Base-by-base conservation (phyloP, 1,140 invertebrate genomes). In the Sarcophaga peregrina region DNA sequence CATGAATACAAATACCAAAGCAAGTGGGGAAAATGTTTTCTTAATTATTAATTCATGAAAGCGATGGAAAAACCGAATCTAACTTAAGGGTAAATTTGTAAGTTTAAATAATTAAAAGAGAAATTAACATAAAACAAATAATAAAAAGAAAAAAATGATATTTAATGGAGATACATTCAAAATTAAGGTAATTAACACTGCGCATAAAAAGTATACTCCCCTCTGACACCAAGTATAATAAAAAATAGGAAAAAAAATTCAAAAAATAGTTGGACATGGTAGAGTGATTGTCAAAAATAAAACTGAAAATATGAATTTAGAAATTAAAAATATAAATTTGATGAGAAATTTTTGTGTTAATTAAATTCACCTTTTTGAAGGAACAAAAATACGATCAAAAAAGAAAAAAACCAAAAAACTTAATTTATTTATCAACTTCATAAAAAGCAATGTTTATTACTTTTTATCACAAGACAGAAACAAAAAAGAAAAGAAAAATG, bases 51-150 rank as follows among this genome's bases (percentile, higher is more conserved):
- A 37, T 37, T 37, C 25, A 37, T 37, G 25, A 37, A 37, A 37
- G 25, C 25, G 25, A 37, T n/a, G 4, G 25, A 37, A 37, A 37
- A 37, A 37, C 25, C 1, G 4, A 37, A 37, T 4, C 1, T 68
- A 8, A 68, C 62, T 68, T 68, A 68, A 68, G 62, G 62, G 62
- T 25, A 1, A 62, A 15, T 68, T 68, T 25, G 8, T 25, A 68
- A 58, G n/a, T 58, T 58, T n/a, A 3, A 9, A 52, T 52, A 52
- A 52, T 52, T 52, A 10, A 10, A 20, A 68, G 1, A 8, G 9
- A 68, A 68, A 68, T 68, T 68, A 9, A 25, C 62, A 68, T 68
- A 68, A 68, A 68, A 68, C 62, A 68, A 68, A 68, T 25, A 68
- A n/a, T n/a, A n/a, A n/a, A 68, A n/a, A 68, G 20, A 68, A 8